phyloP scores from a whole-genome alignment of 1,140 invertebrate species.

The Drosophila kepulauana region DNA sequence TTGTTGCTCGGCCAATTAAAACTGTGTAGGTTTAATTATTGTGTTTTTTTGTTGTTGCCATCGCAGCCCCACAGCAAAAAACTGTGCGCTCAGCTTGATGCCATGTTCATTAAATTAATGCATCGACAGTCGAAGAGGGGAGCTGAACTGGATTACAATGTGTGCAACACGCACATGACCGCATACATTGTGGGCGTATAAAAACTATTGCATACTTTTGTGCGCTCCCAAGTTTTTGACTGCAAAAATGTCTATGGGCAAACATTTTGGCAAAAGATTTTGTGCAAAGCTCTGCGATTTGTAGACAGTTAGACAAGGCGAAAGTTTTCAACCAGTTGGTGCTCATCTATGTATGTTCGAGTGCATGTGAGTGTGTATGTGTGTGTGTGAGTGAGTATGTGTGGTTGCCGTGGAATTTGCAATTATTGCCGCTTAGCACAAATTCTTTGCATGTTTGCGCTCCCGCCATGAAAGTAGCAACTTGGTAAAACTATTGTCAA shows the following conservation, averaged over 20 bases:
- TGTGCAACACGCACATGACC: conserved; percentile 46
- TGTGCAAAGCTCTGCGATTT: conserved; percentile 77
- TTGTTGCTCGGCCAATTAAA: conserved; percentile 38
- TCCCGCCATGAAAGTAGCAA: conserved; percentile 74
- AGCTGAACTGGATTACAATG: conserved; percentile 54
- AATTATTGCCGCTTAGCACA: conserved; percentile 82
- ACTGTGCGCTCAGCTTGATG: conserved; percentile 46
- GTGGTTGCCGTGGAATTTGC: conserved; percentile 76
- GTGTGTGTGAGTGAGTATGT: conserved; percentile 35
- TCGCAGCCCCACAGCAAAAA: conserved; percentile 5
- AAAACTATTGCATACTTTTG: conserved; percentile 71
- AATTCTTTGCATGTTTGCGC: conserved; percentile 73
- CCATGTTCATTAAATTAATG: conserved; percentile 58
- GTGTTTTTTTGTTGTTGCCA: conserved; percentile 3
- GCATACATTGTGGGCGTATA: conserved; percentile 64
- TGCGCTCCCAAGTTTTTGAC: conserved; percentile 60
- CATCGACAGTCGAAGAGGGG: conserved; percentile 38
- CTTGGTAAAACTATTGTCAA: conserved; percentile 77
- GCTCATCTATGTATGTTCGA: conserved; percentile 13
- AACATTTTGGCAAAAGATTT: conserved; percentile 81
- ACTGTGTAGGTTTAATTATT: conserved; percentile 24
- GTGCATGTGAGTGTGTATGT: conserved; percentile 8
- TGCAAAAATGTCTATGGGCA: conserved; percentile 74
- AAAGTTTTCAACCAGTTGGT: conserved; percentile 56
- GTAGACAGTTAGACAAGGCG: conserved; percentile 76